A percentile compares a stretch with the other conserved stretches of the same genome.
Conservation (phyloP, 2,113 vertebrate genomes). For the Guaruba guarouba region DNA sequence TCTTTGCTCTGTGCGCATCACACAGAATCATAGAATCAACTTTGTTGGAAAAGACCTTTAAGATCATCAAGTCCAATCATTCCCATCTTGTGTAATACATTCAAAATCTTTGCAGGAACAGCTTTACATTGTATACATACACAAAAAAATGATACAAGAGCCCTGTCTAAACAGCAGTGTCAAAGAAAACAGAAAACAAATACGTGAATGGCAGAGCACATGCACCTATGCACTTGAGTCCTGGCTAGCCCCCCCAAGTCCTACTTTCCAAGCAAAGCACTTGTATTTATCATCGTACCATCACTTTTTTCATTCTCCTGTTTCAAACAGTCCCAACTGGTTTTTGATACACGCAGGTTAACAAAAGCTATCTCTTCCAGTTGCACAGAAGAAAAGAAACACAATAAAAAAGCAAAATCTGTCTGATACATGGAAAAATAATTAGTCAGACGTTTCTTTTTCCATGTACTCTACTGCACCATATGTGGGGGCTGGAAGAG, state of each 20-base stretch:
- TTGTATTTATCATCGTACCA: neutral
- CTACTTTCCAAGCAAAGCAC: neutral
- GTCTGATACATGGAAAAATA: slow-evolving; percentile 11
- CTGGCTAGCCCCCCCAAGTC: neutral
- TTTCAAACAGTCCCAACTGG: neutral
- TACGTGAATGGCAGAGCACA: neutral
- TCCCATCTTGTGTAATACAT: neutral
- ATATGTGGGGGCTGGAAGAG: slow-evolving; percentile 59
- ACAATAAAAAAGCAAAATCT: neutral
- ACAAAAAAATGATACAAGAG: neutral
- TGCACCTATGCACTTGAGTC: neutral
- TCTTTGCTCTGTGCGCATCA: neutral
- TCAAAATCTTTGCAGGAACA: neutral
- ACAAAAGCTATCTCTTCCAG: neutral
- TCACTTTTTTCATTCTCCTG: neutral
- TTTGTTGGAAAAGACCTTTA: no score
- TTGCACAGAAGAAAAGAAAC: neutral
- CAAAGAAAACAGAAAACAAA: neutral
- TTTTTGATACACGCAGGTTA: neutral
- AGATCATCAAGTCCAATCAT: no score
- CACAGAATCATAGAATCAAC: no score
- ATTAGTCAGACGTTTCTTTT: neutral
- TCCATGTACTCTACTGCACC: slow-evolving; percentile 29
- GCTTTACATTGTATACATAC: neutral
- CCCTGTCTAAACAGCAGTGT: neutral